Base-by-base conservation (phyloP, 1,140 invertebrate genomes). In the Drosophila lowei region DNA sequence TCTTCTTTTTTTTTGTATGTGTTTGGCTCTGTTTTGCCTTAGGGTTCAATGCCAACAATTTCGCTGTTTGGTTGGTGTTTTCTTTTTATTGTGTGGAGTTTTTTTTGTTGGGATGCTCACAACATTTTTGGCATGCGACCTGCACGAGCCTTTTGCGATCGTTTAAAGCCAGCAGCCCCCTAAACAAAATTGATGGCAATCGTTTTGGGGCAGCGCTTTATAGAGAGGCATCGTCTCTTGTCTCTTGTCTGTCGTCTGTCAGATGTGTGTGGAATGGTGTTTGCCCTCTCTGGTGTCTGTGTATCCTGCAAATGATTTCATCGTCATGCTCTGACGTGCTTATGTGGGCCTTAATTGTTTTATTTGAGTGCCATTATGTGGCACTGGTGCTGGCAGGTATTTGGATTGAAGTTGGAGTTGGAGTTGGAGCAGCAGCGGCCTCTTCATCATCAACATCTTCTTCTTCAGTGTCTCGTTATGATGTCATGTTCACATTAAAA, bases 291-390 rank as follows among this genome's bases (percentile, higher is more conserved):
- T 25, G 25, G 28, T 61, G 42, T 52, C 68, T 42, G 47, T 66
- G 75, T 84, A 76, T 84, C 79, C 79, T 84, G 79, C 79, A 84
- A 84, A 84, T 84, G 79, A 84, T 84, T 84, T 84, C 79, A 84
- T 84, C 74, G 64, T 81, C 72, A 38, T 13, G 34, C 34, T 64
- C 81, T 81, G 73, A 85, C 77, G 80, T 80, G 80, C 80, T 86
- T 67, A 86, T 86, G 83, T 75, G 83, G 83, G 62, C 78, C 81
- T 81, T 86, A 86, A 86, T 86, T 86, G 81, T 86, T 88, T 86
- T 86, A 88, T 86, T 86, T 86, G 81, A 86, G 81, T 86, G 83
- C 81, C 83, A 86, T 86, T 88, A 88, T 86, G 73, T 75, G 83
- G 11, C 34, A 38, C 34, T 38, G 34, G 34, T 11, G 11, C 34